Evolutionary conservation across 37 sponge, comb jelly and placozoan genomes (phyloP).

Genomic region (Aplysina aerophoba): DNA sequence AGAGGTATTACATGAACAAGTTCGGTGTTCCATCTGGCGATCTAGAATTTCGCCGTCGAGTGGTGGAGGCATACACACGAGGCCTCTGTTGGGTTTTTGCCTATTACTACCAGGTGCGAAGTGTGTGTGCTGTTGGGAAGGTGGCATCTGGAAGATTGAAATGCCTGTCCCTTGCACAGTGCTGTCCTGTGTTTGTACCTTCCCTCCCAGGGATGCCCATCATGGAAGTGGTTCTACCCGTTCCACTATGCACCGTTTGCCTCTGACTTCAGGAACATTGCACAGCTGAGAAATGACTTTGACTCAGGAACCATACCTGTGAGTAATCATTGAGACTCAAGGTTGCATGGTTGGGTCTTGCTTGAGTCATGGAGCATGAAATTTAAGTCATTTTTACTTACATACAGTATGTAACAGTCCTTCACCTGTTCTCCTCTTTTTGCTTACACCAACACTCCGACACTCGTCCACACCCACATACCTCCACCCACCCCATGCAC

Average conservation of each 20-base stretch:
- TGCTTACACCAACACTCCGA: not conserved
- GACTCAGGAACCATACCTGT: constrained; percentile 68
- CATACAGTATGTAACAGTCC: no score
- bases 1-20: constrained; percentile 93
- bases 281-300: constrained; percentile 69
- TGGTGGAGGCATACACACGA: constrained; percentile 84
- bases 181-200: not conserved
- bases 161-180: not conserved
- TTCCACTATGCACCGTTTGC: constrained; percentile 99
- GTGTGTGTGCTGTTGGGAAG: constrained; percentile 22
- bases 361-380: not conserved
- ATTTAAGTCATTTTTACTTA: not conserved
- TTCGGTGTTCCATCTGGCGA: constrained; percentile 86
- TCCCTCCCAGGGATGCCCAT: constrained; percentile 88
- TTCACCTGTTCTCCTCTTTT: not conserved
- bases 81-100: constrained; percentile 98
- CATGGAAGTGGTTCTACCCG: constrained; percentile 99
- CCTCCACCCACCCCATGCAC: not conserved
- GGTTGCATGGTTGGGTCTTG: no score
- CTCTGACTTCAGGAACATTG: constrained; percentile 92
- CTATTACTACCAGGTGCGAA: constrained; percentile 87
- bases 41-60: constrained; percentile 63
- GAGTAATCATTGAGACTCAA: not conserved
- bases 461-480: not conserved
- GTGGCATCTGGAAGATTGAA: not conserved